Conservation (phyloP, 1,140 invertebrate species). For the Polyergus mexicanus region DNA sequence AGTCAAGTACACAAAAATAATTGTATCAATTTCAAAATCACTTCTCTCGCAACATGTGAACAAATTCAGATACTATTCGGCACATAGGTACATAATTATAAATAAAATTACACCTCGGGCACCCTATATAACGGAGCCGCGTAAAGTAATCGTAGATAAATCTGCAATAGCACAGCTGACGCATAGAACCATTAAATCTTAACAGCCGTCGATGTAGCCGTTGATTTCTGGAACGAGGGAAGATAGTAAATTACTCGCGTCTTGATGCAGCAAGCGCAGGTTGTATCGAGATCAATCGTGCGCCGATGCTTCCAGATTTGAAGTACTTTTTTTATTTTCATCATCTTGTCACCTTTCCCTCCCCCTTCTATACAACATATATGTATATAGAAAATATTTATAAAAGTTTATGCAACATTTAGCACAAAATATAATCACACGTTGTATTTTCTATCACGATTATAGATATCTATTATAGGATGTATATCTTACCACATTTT, state of each 20-base stretch:
- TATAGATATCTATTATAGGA: slow-evolving; percentile 6
- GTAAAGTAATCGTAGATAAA: slow-evolving; percentile 52
- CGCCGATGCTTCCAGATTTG: neutral
- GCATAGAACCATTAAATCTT: slow-evolving; percentile 50
- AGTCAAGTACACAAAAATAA: too few species aligned
- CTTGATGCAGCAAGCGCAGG: slow-evolving; percentile 30
- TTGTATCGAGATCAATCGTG: slow-evolving; percentile 22
- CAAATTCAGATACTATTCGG: too few species aligned
- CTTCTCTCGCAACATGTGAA: too few species aligned
- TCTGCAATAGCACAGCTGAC: slow-evolving; percentile 44
- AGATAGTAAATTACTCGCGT: neutral
- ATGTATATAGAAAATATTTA: slow-evolving; percentile 45
- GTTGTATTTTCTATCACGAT: slow-evolving; percentile 22
- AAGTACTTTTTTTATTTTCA: neutral
- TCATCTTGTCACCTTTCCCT: neutral
- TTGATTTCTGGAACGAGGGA: slow-evolving; percentile 12
- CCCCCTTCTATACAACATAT: neutral
- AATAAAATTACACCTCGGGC: too few species aligned
- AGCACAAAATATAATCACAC: slow-evolving; percentile 32
- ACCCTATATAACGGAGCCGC: slow-evolving; percentile 2
- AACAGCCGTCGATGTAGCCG: slow-evolving; percentile 49
- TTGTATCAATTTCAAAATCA: too few species aligned
- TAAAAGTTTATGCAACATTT: slow-evolving; percentile 38
- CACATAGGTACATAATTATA: too few species aligned
- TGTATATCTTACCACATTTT: neutral